Evolutionary conservation across 2,113 vertebrate species (phyloP), one percentile per base, ranked within the genome.

Genomic region (Salvelinus sp.): DNA sequence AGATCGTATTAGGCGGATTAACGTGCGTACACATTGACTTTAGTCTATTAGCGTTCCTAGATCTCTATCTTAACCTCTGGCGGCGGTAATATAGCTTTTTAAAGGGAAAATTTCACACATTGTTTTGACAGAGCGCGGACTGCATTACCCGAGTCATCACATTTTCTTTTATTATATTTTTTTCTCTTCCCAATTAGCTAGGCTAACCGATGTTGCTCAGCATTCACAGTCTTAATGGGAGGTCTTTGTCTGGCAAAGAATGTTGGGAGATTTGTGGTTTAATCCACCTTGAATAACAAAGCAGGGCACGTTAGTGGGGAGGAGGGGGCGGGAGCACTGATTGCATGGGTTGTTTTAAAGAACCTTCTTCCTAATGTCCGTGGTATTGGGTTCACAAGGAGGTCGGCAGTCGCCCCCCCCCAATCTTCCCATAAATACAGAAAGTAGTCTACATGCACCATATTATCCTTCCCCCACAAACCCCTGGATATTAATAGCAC

Each of bases 301-400:
- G 54, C 1, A 2, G 4, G 72, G 16, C 58, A 0, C 18, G 54
- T 20, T 73, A 73, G 25, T 72, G 58, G 57, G 70, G 25, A 16
- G 74, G 62, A 70, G 50, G 50, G 70, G 28, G 14, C 71, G 62
- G 67, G 25, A 68, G 77, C 9, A 2, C 38, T 60, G 48, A 79
- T 77, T 28, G 6, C 16, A n/a, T 23, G 47, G 22, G 66, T 44
- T 60, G 66, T 67, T 16, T 69, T 70, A 1, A 14, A 23, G 50
- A 28, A 57, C 2, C 23, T 25, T 66, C 20, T 27, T 27, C 50
- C 33, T 64, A 79, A 82, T 76, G 25, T 66, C 73, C 28, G 47
- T n/a, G 81, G 57, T 70, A 58, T 27, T 6, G 77, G 84, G 88
- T 88, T 91, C 87, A 87, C 54, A 0, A 54, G 0, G 57, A 83